phyloP scores from a whole-genome alignment of 2,113 vertebrate genomes.

The Gila orcuttii region DNA sequence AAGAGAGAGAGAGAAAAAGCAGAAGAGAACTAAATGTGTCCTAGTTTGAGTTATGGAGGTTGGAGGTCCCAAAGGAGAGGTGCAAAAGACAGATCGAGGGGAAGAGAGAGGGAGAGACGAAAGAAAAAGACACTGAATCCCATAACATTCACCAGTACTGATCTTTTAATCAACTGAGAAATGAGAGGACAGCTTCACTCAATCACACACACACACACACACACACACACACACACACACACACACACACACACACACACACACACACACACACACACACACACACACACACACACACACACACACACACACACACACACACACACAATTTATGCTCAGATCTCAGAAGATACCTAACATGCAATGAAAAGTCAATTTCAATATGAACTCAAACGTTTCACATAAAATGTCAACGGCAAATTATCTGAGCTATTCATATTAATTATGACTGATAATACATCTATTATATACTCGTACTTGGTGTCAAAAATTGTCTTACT shows the following conservation, averaged over 20 bases:
- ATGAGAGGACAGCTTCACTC: slow-evolving; percentile 42
- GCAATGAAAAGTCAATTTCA: slow-evolving; percentile 3
- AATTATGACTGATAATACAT: background rate
- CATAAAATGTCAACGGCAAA: background rate
- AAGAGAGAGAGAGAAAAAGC: slow-evolving; percentile 38
- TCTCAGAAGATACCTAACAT: background rate
- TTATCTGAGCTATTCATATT: background rate
- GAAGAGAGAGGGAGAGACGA: slow-evolving; percentile 59
- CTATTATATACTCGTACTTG: background rate
- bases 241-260: too few relatives aligned
- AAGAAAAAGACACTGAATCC: slow-evolving; percentile 8
- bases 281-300: background rate
- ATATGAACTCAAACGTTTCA: background rate
- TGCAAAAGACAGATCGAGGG: slow-evolving; percentile 24
- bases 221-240: too few relatives aligned
- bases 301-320: too few relatives aligned
- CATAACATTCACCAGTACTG: slow-evolving; percentile 54
- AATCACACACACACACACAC: background rate
- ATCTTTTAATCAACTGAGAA: slow-evolving; percentile 27
- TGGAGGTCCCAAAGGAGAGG: slow-evolving; percentile 53
- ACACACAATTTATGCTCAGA: background rate
- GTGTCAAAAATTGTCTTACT: background rate
- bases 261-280: background rate
- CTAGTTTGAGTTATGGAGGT: slow-evolving; percentile 65
- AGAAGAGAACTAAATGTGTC: slow-evolving; percentile 54